Evolutionary conservation across 2,797 vertebrate species (phyloP).

Genomic region (Alfaro cultratus): DNA sequence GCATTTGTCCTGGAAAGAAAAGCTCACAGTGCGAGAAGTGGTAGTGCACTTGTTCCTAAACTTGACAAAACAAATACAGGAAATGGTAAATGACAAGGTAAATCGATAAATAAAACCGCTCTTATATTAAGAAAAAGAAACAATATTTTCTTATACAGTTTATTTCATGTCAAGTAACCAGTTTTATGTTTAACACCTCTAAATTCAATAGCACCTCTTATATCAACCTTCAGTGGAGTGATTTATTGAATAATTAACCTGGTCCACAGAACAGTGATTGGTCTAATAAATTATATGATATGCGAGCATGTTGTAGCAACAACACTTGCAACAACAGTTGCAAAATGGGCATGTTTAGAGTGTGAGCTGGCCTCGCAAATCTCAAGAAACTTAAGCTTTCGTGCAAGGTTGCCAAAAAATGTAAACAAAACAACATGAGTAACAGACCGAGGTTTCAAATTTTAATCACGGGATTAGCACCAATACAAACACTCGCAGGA

Average conservation of each 20-base stretch:
- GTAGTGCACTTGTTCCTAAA: not conserved
- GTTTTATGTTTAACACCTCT: not conserved
- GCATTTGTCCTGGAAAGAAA: not conserved
- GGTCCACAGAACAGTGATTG: not conserved
- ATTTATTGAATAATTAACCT: conserved; percentile 4
- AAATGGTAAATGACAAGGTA: not conserved
- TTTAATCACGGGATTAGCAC: conserved; percentile 36
- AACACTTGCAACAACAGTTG: not conserved
- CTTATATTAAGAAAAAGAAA: not conserved
- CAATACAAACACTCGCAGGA: conserved; percentile 20
- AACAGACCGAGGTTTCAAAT: conserved; percentile 31
- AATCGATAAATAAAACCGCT: not conserved
- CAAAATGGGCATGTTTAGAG: not conserved
- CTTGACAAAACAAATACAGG: not conserved
- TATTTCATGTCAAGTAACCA: not conserved
- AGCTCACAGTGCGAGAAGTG: not conserved
- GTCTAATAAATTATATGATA: not conserved
- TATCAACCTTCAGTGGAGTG: not conserved
- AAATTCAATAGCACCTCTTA: not conserved
- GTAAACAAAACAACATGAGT: conserved; percentile 45
- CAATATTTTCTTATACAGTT: not conserved
- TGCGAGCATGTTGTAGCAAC: not conserved
- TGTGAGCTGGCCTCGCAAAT: conserved; percentile 1
- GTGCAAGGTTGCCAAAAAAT: conserved; percentile 28
- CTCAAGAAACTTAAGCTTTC: conserved; percentile 15